These are phyloP conservation scores for Microctonus brassicae DNA, from an alignment of 2,888 invertebrate species.

Conservation along the genomic window DNA sequence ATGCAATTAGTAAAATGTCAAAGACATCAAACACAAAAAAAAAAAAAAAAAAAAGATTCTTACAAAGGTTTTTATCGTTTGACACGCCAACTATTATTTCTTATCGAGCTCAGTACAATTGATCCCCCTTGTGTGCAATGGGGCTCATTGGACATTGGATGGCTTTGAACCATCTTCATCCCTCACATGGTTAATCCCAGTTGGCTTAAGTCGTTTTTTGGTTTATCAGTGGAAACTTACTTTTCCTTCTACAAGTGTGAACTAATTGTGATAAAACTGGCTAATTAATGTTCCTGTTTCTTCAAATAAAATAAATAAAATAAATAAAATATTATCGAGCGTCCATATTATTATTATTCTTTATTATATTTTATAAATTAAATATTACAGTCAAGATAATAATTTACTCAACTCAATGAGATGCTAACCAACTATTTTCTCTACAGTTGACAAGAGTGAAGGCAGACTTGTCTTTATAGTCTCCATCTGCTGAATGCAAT, in stretches of 20 bases:
- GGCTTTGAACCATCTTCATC: conserved; percentile 52
- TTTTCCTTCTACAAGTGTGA: conserved; percentile 16
- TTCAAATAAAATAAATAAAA: background rate
- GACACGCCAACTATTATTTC: background rate
- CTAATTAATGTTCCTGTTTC: background rate
- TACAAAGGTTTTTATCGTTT: background rate
- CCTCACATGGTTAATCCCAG: conserved; percentile 64
- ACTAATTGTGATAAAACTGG: conserved; percentile 41
- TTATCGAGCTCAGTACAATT: background rate
- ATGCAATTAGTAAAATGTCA: too few relatives aligned
- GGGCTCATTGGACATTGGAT: background rate
- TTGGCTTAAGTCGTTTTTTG: conserved; percentile 35
- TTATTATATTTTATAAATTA: background rate
- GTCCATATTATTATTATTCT: background rate
- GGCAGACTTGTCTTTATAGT: conserved; percentile 2
- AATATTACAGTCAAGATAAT: background rate
- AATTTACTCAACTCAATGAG: background rate
- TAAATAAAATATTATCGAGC: background rate
- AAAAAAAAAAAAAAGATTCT: too few relatives aligned
- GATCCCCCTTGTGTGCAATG: background rate
- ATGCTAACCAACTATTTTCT: background rate
- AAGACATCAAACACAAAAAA: too few relatives aligned
- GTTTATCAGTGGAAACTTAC: conserved; percentile 17
- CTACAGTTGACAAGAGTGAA: background rate
- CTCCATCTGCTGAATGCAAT: background rate